A percentile compares a stretch with the other conserved stretches of the same genome.
Evolutionary conservation across 2,797 vertebrate species (phyloP).

Genomic region (Acanthurus tractus): DNA sequence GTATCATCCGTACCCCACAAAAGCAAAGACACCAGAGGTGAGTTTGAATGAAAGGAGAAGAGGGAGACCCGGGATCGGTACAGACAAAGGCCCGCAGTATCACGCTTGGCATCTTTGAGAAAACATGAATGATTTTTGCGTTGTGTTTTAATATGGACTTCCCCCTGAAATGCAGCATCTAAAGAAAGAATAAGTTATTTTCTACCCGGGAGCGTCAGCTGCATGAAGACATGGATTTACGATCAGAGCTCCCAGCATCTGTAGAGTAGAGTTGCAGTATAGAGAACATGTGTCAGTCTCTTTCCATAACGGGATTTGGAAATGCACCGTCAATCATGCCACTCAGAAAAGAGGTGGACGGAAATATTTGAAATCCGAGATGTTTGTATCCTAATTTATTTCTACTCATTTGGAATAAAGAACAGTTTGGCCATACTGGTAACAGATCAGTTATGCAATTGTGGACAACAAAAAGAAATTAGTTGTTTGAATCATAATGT

Average conservation of each 20-base stretch:
- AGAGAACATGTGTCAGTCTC: constrained; percentile 9
- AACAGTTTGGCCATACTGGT: neutral
- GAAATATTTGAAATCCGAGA: constrained; percentile 6
- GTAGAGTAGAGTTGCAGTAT: constrained; percentile 35
- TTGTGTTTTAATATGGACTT: constrained; percentile 37
- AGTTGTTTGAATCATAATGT: too few relatives aligned
- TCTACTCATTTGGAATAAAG: constrained; percentile 1
- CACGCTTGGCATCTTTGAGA: constrained; percentile 34
- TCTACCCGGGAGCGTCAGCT: constrained; percentile 11
- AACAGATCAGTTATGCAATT: neutral
- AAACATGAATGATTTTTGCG: constrained; percentile 19
- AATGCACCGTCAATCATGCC: constrained; percentile 9
- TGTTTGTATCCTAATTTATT: neutral
- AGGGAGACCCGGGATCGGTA: constrained; percentile 1
- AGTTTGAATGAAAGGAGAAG: constrained; percentile 67
- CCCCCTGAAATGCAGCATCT: constrained; percentile 29
- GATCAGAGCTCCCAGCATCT: constrained; percentile 54
- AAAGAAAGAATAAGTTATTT: constrained; percentile 25
- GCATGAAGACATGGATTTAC: constrained; percentile 55
- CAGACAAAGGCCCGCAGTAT: constrained; percentile 32
- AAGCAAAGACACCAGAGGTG: constrained; percentile 84
- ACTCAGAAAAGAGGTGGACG: constrained; percentile 25
- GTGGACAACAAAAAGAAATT: too few relatives aligned
- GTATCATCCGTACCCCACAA: constrained; percentile 78
- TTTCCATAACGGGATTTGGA: constrained; percentile 38